phyloP scores from a whole-genome alignment of 2,888 invertebrate species.

The Noctuana brunneofusca region DNA sequence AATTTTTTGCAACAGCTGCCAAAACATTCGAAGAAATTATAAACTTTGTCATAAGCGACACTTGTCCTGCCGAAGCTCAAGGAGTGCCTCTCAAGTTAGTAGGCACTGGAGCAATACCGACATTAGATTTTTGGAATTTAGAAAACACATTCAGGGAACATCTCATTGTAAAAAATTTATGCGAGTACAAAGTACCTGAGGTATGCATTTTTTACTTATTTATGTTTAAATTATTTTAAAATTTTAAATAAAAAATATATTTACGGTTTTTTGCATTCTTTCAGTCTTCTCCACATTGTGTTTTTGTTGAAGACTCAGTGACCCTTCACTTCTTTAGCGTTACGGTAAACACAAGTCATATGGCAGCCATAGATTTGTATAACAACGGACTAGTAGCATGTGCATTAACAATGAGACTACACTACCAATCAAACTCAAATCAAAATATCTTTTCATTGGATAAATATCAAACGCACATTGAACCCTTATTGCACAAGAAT shows the following conservation, averaged over 20 bases:
- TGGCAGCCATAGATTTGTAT: conserved; percentile 65
- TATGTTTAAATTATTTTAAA: not conserved
- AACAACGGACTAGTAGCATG: conserved; percentile 75
- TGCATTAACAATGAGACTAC: conserved; percentile 63
- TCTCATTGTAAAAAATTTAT: conserved; percentile 77
- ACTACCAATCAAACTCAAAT: conserved; percentile 64
- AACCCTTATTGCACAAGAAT: conserved; percentile 69
- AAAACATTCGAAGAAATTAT: conserved; percentile 70
- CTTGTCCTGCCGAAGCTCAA: conserved; percentile 73
- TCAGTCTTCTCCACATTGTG: conserved; percentile 72
- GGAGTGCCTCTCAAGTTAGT: conserved; percentile 75
- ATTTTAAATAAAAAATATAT: not conserved
- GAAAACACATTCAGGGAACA: conserved; percentile 84
- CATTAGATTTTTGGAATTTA: conserved; percentile 81
- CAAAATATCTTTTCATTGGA: conserved; percentile 66
- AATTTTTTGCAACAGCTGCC: conserved; percentile 64
- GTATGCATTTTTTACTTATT: conserved; percentile 42
- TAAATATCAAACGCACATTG: conserved; percentile 69
- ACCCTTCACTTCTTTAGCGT: conserved; percentile 72
- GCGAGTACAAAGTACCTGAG: conserved; percentile 78
- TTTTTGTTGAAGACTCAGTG: conserved; percentile 72
- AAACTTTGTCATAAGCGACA: conserved; percentile 72
- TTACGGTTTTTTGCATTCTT: conserved; percentile 42
- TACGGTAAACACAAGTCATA: conserved; percentile 61
- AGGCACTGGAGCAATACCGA: conserved; percentile 82